Conservation (phyloP, 1,140 invertebrate genomes). For the Ephestia elutella region DNA sequence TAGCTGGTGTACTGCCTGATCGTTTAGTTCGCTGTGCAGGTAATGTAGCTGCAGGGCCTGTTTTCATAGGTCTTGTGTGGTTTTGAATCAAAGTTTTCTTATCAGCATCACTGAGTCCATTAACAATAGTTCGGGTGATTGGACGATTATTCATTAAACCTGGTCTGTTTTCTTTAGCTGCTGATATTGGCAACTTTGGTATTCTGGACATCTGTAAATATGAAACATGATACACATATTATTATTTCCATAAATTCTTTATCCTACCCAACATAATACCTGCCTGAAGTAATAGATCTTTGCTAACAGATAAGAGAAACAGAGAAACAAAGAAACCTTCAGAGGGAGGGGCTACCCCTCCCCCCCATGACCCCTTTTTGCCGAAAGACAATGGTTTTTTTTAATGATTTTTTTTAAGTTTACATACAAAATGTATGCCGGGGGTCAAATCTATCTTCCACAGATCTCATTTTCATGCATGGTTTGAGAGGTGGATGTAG, state of each 20-base stretch:
- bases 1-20: slow-evolving; percentile 47
- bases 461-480: too few relatives aligned
- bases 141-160: slow-evolving; percentile 37
- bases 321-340: too few relatives aligned
- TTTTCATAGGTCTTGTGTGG: slow-evolving; percentile 50
- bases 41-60: slow-evolving; percentile 27
- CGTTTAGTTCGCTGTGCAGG: slow-evolving; percentile 52
- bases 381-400: too few relatives aligned
- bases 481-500: too few relatives aligned
- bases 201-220: slow-evolving; percentile 65
- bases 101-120: slow-evolving; percentile 54
- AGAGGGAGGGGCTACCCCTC: too few relatives aligned
- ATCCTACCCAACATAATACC: too few relatives aligned
- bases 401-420: too few relatives aligned
- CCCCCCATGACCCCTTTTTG: too few relatives aligned
- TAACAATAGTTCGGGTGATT: slow-evolving; percentile 41
- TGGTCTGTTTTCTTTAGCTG: slow-evolving; percentile 57
- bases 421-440: too few relatives aligned
- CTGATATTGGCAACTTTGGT: slow-evolving; percentile 47
- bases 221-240: slow-evolving; percentile 3
- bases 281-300: too few relatives aligned
- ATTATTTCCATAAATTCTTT: background rate
- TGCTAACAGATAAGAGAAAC: too few relatives aligned
- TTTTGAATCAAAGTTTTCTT: slow-evolving; percentile 55
- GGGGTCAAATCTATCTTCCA: too few relatives aligned